Evolutionary conservation across 2,113 vertebrate species (phyloP), one percentile per base, ranked within the genome.

Genomic region (mouse (Mus musculus)): DNA sequence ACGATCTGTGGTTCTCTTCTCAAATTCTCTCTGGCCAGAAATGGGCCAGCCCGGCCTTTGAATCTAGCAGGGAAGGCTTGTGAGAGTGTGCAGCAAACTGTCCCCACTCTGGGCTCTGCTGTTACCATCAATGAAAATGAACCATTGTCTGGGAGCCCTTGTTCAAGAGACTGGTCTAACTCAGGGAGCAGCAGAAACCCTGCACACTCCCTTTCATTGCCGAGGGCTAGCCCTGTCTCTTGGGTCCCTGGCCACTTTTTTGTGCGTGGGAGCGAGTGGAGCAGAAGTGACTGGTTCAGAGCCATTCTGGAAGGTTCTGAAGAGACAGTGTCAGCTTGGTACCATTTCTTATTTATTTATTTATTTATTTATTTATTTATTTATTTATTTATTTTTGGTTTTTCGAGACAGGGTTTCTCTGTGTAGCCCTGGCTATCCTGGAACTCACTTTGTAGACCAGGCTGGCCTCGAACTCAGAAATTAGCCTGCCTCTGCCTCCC

Each of bases 41-140:
- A 61, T 36, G 13, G 49, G 87, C 63, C 36, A 7, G 42, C 71
- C 63, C 1, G 13, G 49, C 16, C 16, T 42, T 87, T 69, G 36
- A 61, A 1, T 52, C 42, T 77, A 46, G n/a, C 52, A 72, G 36
- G 72, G 65, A 84, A 17, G 59, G 1, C 52, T 90, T 54, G 26
- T 1, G 46, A 49, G 13, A 7, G 8, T 7, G 0, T 24, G 1
- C 3, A 36, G 71, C 52, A 13, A 26, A 36, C 42, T 7, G 16
- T 52, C 61, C 33, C 69, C 39, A 12, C 46, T 4, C 69, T 12
- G 14, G 49, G 26, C 9, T 0, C 16, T 7, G 0, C 7, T 14
- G 14, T 28, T 61, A 61, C 42, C 67, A 26, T 16, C 4, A 8
- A 30, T 22, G 72, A 5, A 24, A 65, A 61, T 52, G n/a, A 61